Percentiles rank a stretch among this genome's conserved stretches.
phyloP scores from a whole-genome alignment of 2,888 invertebrate species.

The Pseudolycoriella hygida region DNA sequence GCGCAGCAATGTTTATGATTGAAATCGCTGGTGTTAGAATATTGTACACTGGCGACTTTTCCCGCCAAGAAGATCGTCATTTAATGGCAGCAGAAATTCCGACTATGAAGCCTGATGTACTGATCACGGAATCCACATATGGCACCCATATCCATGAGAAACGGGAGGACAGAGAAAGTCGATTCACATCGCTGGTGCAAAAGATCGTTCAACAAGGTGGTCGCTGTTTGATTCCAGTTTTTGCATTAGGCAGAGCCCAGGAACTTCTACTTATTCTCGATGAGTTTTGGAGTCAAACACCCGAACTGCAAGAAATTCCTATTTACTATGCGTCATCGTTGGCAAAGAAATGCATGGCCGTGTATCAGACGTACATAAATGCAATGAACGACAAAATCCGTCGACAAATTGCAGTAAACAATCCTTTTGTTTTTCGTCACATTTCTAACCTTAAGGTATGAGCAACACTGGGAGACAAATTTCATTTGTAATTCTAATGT shows the following conservation, averaged over 20 bases:
- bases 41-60: slow-evolving; percentile 96
- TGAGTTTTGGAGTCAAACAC: slow-evolving; percentile 96
- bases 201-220: slow-evolving; percentile 97
- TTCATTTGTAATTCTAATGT: not conserved
- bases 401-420: slow-evolving; percentile 91
- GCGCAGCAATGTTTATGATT: slow-evolving; percentile 99
- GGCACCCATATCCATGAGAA: slow-evolving; percentile 99
- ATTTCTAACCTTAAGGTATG: slow-evolving; percentile 78
- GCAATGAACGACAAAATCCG: slow-evolving; percentile 98
- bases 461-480: slow-evolving; percentile 5
- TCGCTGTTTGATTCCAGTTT: slow-evolving; percentile 94
- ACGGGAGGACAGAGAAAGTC: slow-evolving; percentile 84
- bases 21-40: slow-evolving; percentile 97
- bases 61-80: slow-evolving; percentile 95
- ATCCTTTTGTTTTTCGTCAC: slow-evolving; percentile 97
- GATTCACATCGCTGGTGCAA: slow-evolving; percentile 85
- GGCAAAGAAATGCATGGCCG: slow-evolving; percentile 99
- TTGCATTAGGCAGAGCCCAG: slow-evolving; percentile 94
- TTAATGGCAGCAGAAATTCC: slow-evolving; percentile 99
- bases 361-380: slow-evolving; percentile 98
- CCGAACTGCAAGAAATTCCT: slow-evolving; percentile 93
- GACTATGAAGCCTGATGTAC: slow-evolving; percentile 84
- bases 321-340: slow-evolving; percentile 98
- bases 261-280: slow-evolving; percentile 88
- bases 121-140: slow-evolving; percentile 97